A percentile compares a stretch with the other conserved stretches of the same genome.
These are phyloP conservation scores for Oxycera nigricornis DNA, from an alignment of 2,888 invertebrate genomes.

Conservation along the genomic window DNA sequence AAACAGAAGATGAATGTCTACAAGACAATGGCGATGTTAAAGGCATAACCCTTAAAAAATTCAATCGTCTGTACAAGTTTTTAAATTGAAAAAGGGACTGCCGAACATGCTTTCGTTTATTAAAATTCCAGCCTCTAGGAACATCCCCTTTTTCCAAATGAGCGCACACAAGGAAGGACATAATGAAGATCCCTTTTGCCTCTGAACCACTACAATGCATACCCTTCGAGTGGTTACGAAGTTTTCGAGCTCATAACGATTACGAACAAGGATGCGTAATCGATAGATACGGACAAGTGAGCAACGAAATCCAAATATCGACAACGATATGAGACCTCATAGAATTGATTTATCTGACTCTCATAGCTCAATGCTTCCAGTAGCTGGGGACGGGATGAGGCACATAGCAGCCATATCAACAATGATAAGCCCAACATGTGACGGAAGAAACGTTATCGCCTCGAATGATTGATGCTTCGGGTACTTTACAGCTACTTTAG, in stretches of 20 bases:
- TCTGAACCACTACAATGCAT: neutral
- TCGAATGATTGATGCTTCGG: conserved; percentile 42
- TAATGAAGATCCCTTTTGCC: conserved; percentile 40
- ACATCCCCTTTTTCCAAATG: conserved; percentile 42
- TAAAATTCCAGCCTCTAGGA: conserved; percentile 42
- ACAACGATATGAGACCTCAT: conserved; percentile 3
- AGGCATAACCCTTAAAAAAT: conserved; percentile 35
- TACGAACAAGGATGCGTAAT: conserved; percentile 39
- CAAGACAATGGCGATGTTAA: conserved; percentile 17
- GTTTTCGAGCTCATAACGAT: conserved; percentile 32
- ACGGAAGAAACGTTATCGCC: conserved; percentile 42
- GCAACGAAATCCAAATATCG: conserved; percentile 8
- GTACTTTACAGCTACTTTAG: neutral
- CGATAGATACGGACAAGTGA: conserved; percentile 41
- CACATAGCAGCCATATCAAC: neutral
- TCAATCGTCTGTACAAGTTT: conserved; percentile 36
- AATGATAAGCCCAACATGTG: conserved; percentile 38
- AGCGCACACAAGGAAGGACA: conserved; percentile 31
- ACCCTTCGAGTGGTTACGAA: conserved; percentile 1
- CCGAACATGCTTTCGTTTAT: conserved; percentile 46
- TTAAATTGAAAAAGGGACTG: conserved; percentile 40
- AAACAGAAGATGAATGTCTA: conserved; percentile 19
- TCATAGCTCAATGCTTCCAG: neutral
- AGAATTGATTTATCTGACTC: conserved; percentile 7
- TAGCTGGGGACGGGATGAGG: neutral